Base-by-base conservation (phyloP, 2,797 vertebrate species). In the Poliocrania exsul region DNA sequence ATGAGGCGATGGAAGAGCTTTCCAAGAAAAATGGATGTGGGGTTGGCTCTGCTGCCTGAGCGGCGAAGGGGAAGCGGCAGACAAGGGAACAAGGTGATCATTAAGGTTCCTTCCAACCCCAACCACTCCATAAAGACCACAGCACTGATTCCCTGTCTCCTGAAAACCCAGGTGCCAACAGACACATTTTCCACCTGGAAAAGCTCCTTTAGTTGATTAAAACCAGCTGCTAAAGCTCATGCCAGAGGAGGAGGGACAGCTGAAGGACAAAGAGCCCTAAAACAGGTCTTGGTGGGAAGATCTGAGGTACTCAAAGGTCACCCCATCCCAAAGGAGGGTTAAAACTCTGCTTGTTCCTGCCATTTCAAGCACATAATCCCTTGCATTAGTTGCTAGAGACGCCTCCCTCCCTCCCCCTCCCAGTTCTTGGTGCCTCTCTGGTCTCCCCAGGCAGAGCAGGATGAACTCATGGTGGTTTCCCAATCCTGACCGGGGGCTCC, bases 381-480 rank as follows among this genome's bases (percentile, higher is more conserved):
- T 89, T 10, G 73, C 47, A 5, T 58, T 29, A 86, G 83, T 53
- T 81, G 87, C 75, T 84, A 72, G 92, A 94, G 79, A 78, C 9
- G 38, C 85, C 85, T 92, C 81, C 67, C 40, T 42, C 16, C 67
- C 37, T 37, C 37, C 40, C 40, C 40, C 74, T 86, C 79, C 19
- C 79, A 12, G 6, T 18, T 66, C 69, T 49, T 75, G 1, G 79
- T 13, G 69, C 91, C 70, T 80, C 71, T 40, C 70, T 82, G 86
- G 86, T 86, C 77, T 58, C 90, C 84, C 83, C 90, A 62, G 78
- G 84, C 92, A 74, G 71, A 70, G 84, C 61, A 74, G 66, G 16
- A 89, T 93, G 92, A 95, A 94, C 93, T 96, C 95, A 92, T 92
- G 49, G 72, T 83, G 93, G 93, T 93, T 92, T 94, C 95, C 87